Conservation (phyloP, 2,888 invertebrate species). For the Helobdella robusta region DNA sequence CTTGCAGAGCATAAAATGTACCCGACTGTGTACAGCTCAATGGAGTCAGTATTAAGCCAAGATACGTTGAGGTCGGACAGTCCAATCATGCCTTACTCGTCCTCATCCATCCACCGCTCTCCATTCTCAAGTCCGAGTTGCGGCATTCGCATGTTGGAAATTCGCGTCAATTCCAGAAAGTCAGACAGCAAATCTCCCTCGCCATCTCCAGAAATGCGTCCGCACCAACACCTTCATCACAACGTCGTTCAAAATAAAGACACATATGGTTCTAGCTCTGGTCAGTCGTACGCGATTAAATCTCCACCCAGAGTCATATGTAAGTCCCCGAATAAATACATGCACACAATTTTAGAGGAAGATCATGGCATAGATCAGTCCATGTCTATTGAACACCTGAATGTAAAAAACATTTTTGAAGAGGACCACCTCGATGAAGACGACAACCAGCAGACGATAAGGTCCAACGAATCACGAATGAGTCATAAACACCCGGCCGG, state of each 20-base stretch:
- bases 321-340: constrained; percentile 13
- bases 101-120: neutral
- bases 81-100: neutral
- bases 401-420: neutral
- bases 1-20: no score
- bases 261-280: neutral
- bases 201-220: constrained; percentile 7
- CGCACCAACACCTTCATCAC: constrained; percentile 7
- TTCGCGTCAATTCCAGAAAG: constrained; percentile 22
- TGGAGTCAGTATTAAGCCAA: constrained; percentile 21
- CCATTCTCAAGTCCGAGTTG: constrained; percentile 29
- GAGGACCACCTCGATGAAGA: no score
- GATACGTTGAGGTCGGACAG: constrained; percentile 19
- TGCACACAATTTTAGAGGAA: constrained; percentile 27
- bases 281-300: neutral
- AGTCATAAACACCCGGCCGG: no score
- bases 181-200: constrained; percentile 29
- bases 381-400: neutral
- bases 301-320: constrained; percentile 14
- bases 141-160: constrained; percentile 29
- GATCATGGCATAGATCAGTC: constrained; percentile 8
- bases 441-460: no score
- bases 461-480: no score
- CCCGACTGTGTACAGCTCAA: neutral
- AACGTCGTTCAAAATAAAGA: no score